These are phyloP conservation scores for Triplophysa dalaica DNA, from an alignment of 2,113 vertebrate genomes.

Conservation along the genomic window DNA sequence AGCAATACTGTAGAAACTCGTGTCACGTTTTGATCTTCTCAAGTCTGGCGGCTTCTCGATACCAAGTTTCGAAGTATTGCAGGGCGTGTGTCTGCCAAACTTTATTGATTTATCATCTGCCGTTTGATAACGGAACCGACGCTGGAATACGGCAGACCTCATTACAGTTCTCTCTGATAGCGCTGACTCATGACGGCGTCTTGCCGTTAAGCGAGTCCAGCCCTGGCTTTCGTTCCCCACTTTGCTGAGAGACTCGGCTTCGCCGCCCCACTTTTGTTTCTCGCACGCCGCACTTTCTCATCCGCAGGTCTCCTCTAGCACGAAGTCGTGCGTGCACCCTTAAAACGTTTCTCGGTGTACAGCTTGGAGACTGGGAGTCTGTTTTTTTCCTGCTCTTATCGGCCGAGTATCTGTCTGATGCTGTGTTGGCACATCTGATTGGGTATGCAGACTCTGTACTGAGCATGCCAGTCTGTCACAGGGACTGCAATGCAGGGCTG, in stretches of 20 bases:
- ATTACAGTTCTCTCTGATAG: conserved; percentile 49
- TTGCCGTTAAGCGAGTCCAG: conserved; percentile 56
- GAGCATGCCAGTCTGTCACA: conserved; percentile 75
- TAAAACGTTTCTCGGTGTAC: conserved; percentile 30
- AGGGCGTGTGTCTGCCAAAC: conserved; percentile 40
- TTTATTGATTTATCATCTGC: conserved; percentile 36
- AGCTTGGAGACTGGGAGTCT: conserved; percentile 43
- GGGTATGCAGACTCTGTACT: conserved; percentile 76
- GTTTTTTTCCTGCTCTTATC: conserved; percentile 46
- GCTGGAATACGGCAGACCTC: conserved; percentile 38
- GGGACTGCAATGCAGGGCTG: conserved; percentile 78
- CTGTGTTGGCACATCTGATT: conserved; percentile 68
- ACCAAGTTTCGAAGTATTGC: conserved; percentile 33
- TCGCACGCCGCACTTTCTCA: conserved; percentile 47
- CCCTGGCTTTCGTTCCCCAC: conserved; percentile 26
- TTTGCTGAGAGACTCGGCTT: conserved; percentile 55
- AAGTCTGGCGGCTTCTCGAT: conserved; percentile 17
- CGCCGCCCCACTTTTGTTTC: conserved; percentile 45
- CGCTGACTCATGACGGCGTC: conserved; percentile 61
- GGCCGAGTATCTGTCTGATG: conserved; percentile 57
- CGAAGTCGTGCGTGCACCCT: conserved; percentile 15
- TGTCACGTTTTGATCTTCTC: background rate
- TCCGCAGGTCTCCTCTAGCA: conserved; percentile 34
- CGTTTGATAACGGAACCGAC: conserved; percentile 26
- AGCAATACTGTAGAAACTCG: background rate